These are phyloP conservation scores for Acrobasis repandana DNA, from an alignment of 2,888 invertebrate species.

Conservation along the genomic window DNA sequence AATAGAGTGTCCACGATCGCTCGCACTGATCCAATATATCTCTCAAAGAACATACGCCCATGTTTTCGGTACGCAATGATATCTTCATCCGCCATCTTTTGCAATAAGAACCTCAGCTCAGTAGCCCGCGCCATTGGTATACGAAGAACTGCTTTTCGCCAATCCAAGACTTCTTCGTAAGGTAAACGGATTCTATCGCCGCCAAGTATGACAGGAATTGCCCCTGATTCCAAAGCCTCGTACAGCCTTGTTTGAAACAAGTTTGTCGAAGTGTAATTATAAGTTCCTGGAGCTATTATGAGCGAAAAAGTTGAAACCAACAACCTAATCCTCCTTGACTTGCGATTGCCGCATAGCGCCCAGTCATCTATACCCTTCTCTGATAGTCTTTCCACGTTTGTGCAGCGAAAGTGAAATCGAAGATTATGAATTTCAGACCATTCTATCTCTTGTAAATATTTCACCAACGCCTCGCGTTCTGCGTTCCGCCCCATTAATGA, in stretches of 20 bases:
- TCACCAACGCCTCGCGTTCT: not conserved
- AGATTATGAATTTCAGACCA: conserved; percentile 81
- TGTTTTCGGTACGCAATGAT: conserved; percentile 92
- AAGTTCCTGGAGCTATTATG: conserved; percentile 90
- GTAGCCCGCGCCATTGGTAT: conserved; percentile 91
- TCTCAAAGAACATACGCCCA: conserved; percentile 95
- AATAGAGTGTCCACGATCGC: conserved; percentile 92
- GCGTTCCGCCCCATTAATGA: not conserved
- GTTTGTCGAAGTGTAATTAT: conserved; percentile 87
- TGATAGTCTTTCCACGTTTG: conserved; percentile 87
- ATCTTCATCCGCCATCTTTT: conserved; percentile 93
- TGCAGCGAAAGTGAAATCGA: conserved; percentile 91
- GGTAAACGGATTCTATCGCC: conserved; percentile 90
- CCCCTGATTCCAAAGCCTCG: conserved; percentile 93
- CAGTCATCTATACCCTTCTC: conserved; percentile 87
- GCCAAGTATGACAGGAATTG: conserved; percentile 94
- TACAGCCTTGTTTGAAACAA: conserved; percentile 90
- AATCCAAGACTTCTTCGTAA: conserved; percentile 92
- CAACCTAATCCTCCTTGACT: conserved; percentile 87
- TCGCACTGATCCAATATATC: conserved; percentile 94
- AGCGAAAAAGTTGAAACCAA: conserved; percentile 93
- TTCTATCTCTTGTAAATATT: not conserved
- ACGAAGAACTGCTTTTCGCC: conserved; percentile 87
- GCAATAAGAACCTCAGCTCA: conserved; percentile 94
- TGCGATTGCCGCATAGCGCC: conserved; percentile 93